Evolutionary conservation across 2,113 vertebrate genomes (phyloP), one percentile per base, ranked within the genome.

Genomic region (Clarias gariepinus): DNA sequence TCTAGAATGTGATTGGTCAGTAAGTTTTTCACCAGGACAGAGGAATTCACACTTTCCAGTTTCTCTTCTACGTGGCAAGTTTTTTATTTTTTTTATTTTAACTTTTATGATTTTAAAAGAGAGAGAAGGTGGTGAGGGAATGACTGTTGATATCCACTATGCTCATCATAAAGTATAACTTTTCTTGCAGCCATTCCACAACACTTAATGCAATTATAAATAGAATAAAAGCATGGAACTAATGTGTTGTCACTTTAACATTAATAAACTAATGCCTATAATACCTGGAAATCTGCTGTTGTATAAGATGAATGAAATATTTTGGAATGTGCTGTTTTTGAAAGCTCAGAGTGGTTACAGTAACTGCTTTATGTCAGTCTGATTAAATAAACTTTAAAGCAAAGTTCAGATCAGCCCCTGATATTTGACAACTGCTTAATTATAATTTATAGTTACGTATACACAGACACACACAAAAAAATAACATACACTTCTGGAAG

Each of bases 401-500:
- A 63, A 82, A 64, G 47, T 25, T 21, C 69, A 11, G 23, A 53
- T 2, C n/a, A 33, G 55, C 69, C 41, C 1, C 4, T 18, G 11
- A 36, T 21, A 13, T 61, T 9, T 41, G 23, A 3, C 41, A 21
- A 21, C 21, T 19, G 6, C 36, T 68, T 15, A 82, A 83, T 57
- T 55, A 11, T 23, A 21, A 33, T 13, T 4, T 63, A 63, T 4
- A 16, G 57, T 74, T 25, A 18, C 52, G 36, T 4, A 36, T 57
- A n/a, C 18, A 52, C n/a, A 82, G 2, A 61, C 58, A 25, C 8
- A 60, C 5, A 19, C 76, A 83, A 33, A 23, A 1, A 36, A 25
- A 55, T 30, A 36, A 52, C 91, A 78, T 92, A 94, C 94, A 88
- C 92, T 71, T 95, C 91, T 55, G 95, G 93, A 79, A 90, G 80